phyloP scores from a whole-genome alignment of 1,140 invertebrate genomes.

The Lepidurus arcticus region DNA sequence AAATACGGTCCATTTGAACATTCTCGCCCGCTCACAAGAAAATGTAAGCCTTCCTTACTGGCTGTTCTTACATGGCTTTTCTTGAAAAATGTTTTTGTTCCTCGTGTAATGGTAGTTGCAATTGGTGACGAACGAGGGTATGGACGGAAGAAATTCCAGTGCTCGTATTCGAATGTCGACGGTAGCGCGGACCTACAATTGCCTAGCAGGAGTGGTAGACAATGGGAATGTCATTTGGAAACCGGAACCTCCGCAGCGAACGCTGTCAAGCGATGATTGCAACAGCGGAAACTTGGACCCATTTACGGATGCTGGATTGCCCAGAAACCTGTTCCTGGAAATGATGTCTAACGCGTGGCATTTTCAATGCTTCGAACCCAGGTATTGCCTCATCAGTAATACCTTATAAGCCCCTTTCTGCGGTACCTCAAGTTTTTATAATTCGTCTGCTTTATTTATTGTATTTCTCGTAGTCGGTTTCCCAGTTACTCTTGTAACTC shows the following conservation, averaged over 20 bases:
- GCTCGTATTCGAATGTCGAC: not conserved
- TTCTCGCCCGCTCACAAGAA: not conserved
- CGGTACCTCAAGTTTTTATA: not conserved
- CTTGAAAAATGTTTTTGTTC: not conserved
- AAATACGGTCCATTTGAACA: not conserved
- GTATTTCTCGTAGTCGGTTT: too few relatives aligned
- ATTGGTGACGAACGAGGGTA: not conserved
- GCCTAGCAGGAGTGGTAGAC: not conserved
- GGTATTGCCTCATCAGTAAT: not conserved
- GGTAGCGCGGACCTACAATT: not conserved
- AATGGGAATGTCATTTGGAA: not conserved
- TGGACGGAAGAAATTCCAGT: not conserved
- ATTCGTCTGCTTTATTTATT: not conserved
- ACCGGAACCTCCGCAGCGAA: slow-evolving; percentile 1
- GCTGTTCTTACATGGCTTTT: not conserved
- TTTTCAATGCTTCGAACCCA: not conserved
- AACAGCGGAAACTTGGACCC: not conserved
- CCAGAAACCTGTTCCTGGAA: not conserved
- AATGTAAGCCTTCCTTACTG: not conserved
- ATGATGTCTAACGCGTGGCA: not conserved
- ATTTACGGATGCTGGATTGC: not conserved
- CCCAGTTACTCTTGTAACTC: too few relatives aligned
- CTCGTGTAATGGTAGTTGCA: not conserved
- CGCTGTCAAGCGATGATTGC: slow-evolving; percentile 5
- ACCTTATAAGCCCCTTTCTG: not conserved